Evolutionary conservation across 2,797 vertebrate genomes (phyloP).

Genomic region (Podarcis siculus): DNA sequence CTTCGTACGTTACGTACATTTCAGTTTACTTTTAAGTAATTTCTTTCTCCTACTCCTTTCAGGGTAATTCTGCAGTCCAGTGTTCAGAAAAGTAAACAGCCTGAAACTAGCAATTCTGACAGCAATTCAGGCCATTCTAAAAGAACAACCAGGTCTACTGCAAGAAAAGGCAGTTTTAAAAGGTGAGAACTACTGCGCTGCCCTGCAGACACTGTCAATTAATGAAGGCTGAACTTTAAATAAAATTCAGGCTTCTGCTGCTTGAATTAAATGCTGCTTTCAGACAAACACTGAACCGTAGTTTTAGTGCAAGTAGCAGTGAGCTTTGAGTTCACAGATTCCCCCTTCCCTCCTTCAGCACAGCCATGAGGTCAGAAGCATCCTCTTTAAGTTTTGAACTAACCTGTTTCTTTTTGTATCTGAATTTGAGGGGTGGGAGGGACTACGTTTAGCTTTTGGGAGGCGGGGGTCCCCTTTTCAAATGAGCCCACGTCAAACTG

Average conservation of each 20-base stretch:
- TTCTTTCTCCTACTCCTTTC: slow-evolving; percentile 80
- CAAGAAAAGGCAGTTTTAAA: slow-evolving; percentile 85
- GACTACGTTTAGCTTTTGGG: neutral
- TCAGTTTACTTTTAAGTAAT: slow-evolving; percentile 67
- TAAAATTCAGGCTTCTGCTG: neutral
- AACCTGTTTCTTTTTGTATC: neutral
- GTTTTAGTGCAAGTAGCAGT: neutral
- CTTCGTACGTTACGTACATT: slow-evolving; percentile 48
- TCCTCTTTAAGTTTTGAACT: neutral
- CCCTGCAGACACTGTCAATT: slow-evolving; percentile 42
- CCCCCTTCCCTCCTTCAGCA: neutral
- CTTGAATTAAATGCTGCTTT: neutral
- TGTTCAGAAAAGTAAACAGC: slow-evolving; percentile 86
- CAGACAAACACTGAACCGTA: neutral
- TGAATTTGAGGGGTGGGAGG: neutral
- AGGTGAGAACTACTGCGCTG: slow-evolving; percentile 83
- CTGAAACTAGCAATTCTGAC: slow-evolving; percentile 85
- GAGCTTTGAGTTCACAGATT: neutral
- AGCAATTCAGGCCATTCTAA: slow-evolving; percentile 85
- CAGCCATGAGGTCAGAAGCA: neutral
- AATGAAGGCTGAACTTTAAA: slow-evolving; percentile 16
- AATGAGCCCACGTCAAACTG: neutral
- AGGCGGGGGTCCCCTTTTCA: neutral
- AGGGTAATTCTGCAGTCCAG: slow-evolving; percentile 90
- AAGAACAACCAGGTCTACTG: slow-evolving; percentile 90